phyloP scores from a whole-genome alignment of 2,888 invertebrate species.

The Nephrocerus scutellatus region DNA sequence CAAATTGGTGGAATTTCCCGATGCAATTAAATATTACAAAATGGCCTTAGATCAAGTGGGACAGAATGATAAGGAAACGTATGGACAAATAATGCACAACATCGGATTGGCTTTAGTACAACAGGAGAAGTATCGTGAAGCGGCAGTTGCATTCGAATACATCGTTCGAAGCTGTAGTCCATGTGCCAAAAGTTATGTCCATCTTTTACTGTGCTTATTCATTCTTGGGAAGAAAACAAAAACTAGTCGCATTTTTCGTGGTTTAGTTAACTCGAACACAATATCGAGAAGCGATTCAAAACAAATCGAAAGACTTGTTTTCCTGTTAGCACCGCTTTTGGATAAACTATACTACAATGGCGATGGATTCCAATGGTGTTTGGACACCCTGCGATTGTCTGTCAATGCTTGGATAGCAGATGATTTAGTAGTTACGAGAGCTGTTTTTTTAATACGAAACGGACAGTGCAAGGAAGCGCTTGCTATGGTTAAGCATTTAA shows the following conservation, averaged over 20 bases:
- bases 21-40: conserved; percentile 19
- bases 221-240: conserved; percentile 1
- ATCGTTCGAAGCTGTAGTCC: conserved; percentile 15
- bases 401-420: conserved; percentile 17
- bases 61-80: conserved; percentile 14
- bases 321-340: conserved; percentile 11
- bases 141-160: conserved; percentile 11
- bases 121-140: conserved; percentile 15
- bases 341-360: conserved; percentile 12
- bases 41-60: conserved; percentile 21
- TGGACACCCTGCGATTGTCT: conserved; percentile 15
- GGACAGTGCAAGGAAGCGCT: conserved; percentile 1
- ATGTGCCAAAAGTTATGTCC: conserved; percentile 11
- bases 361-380: conserved; percentile 18
- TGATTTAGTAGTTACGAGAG: conserved; percentile 15
- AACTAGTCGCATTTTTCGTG: conserved; percentile 8
- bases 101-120: conserved; percentile 17
- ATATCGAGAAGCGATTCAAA: conserved; percentile 9
- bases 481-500: neutral
- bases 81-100: conserved; percentile 17
- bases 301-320: conserved; percentile 12
- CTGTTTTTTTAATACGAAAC: conserved; percentile 3
- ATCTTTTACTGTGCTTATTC: conserved; percentile 13
- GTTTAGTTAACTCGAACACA: conserved; percentile 9
- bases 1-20: conserved; percentile 10